Percentiles rank a stretch among this genome's conserved stretches.
Evolutionary conservation across 2,113 vertebrate genomes (phyloP).

Genomic region (Mystacornis crossleyi): DNA sequence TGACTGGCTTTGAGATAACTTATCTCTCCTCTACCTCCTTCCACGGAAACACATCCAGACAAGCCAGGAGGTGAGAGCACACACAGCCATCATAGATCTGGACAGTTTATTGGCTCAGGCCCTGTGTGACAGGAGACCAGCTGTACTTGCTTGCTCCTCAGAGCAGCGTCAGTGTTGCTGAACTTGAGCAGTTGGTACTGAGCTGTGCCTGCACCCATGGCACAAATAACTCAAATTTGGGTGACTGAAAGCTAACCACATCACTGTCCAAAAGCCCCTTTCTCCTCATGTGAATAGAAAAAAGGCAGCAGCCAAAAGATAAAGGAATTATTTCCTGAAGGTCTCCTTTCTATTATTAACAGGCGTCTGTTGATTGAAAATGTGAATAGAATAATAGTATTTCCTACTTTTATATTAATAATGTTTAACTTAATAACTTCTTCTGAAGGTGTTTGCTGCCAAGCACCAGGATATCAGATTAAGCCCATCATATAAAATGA

Average conservation of each 20-base stretch:
- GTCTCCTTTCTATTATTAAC: background rate
- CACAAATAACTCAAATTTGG: background rate
- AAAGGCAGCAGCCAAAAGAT: background rate
- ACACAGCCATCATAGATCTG: background rate
- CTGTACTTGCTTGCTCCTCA: background rate
- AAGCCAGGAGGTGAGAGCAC: background rate
- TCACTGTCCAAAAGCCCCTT: background rate
- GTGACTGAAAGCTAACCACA: background rate
- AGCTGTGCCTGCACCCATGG: background rate
- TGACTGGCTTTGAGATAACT: background rate
- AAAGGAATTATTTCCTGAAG: background rate
- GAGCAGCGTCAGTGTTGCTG: background rate
- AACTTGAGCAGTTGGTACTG: background rate
- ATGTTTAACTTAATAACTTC: background rate
- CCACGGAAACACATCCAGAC: background rate
- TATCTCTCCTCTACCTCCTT: background rate
- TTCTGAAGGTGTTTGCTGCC: background rate
- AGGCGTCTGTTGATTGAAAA: background rate
- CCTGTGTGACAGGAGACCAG: background rate
- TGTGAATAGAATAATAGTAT: background rate
- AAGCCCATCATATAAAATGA: background rate
- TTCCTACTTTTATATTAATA: background rate
- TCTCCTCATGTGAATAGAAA: background rate
- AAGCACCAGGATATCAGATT: background rate
- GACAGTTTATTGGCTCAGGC: background rate